These are phyloP conservation scores for Acanthosepion lycidas DNA, from an alignment of 2,888 invertebrate genomes.

Conservation along the genomic window DNA sequence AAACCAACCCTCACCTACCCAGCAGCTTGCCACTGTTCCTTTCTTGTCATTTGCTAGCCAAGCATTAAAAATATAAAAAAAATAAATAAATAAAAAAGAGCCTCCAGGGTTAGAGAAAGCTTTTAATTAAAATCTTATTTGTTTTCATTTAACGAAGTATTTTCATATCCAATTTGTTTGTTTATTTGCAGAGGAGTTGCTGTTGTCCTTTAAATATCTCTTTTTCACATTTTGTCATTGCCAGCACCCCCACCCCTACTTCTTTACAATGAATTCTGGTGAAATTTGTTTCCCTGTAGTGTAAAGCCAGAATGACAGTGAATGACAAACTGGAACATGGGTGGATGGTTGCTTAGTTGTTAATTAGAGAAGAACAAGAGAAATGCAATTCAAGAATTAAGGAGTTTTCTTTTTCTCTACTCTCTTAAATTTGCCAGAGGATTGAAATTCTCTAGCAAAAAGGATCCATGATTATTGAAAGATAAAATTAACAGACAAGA, in stretches of 20 bases:
- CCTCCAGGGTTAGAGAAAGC: neutral
- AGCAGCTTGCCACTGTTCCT: neutral
- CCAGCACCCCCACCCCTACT: neutral
- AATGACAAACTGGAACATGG: neutral
- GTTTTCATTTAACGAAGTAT: neutral
- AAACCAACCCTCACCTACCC: neutral
- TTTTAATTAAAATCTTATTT: conserved; percentile 23
- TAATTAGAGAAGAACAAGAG: neutral
- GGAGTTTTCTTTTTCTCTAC: neutral
- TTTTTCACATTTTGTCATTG: neutral
- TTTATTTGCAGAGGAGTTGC: neutral
- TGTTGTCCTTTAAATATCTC: neutral
- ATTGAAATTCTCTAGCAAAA: neutral
- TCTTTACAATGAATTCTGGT: neutral
- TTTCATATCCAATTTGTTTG: conserved; percentile 33
- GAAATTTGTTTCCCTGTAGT: neutral
- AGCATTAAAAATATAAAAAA: neutral
- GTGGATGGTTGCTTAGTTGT: neutral
- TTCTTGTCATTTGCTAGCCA: neutral
- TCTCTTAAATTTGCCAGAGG: neutral
- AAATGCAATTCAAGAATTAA: neutral
- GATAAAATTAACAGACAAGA: too few relatives aligned
- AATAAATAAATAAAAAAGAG: neutral
- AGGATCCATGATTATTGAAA: too few relatives aligned
- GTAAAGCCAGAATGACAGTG: neutral